Conservation (phyloP, 2,797 vertebrate genomes). For the Lepus townsendii region DNA sequence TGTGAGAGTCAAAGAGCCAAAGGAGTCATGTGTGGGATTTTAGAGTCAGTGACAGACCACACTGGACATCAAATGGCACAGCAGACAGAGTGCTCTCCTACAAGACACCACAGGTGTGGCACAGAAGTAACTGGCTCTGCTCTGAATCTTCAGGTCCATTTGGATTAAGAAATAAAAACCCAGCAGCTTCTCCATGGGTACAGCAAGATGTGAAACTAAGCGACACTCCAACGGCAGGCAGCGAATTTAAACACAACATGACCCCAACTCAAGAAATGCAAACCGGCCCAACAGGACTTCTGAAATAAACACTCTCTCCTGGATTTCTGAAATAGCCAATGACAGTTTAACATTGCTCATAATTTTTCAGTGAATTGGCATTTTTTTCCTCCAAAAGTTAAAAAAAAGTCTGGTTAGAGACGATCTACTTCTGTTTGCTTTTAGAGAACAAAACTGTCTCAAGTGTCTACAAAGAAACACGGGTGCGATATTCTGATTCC, state of each 20-base stretch:
- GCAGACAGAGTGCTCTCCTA: neutral
- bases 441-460: neutral
- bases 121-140: neutral
- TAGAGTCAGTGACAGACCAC: neutral
- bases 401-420: neutral
- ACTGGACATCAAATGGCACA: neutral
- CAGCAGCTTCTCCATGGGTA: neutral
- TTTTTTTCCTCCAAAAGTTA: neutral
- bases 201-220: neutral
- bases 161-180: neutral
- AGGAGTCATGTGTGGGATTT: neutral
- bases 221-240: neutral
- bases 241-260: neutral
- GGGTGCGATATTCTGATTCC: neutral
- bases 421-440: neutral
- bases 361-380: constrained; percentile 18
- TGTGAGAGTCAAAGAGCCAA: neutral
- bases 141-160: neutral
- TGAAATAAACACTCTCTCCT: neutral
- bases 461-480: neutral
- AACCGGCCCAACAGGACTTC: neutral
- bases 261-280: neutral
- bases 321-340: neutral
- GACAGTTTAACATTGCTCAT: neutral
- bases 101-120: neutral